A percentile compares a stretch with the other conserved stretches of the same genome.
Evolutionary conservation across 2,888 invertebrate genomes (phyloP).

Genomic region (Cartodere bifasciata): DNA sequence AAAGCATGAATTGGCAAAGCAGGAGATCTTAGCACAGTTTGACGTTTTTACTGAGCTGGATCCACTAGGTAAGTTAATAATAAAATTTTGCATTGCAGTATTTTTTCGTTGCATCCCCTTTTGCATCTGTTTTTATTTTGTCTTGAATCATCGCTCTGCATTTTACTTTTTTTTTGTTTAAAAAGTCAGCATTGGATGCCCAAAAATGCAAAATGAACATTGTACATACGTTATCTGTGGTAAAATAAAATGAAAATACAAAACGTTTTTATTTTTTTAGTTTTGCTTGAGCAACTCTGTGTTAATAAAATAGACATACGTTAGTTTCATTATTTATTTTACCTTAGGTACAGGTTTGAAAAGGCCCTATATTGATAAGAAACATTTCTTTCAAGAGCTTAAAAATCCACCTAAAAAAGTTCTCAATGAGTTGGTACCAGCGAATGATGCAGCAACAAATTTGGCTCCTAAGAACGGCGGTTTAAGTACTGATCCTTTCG

Average conservation of each 20-base stretch:
- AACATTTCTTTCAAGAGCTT: conserved; percentile 91
- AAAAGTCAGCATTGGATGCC: too few relatives aligned
- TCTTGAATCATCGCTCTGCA: too few relatives aligned
- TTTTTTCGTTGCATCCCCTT: conserved; percentile 4
- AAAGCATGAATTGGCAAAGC: conserved; percentile 29
- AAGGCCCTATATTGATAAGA: conserved; percentile 88
- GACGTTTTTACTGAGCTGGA: conserved; percentile 90
- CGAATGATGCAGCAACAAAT: conserved; percentile 9
- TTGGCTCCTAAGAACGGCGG: conserved; percentile 23
- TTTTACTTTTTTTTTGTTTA: too few relatives aligned
- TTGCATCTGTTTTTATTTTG: background rate
- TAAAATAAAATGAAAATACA: conserved; percentile 25
- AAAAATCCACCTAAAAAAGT: conserved; percentile 91
- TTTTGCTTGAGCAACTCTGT: conserved; percentile 5
- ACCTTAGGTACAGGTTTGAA: conserved; percentile 65
- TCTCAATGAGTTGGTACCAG: conserved; percentile 64
- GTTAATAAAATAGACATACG: conserved; percentile 6
- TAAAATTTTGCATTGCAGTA: conserved; percentile 1
- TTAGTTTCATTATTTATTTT: conserved; percentile 25
- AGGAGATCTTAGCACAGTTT: conserved; percentile 40
- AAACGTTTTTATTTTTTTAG: conserved; percentile 14
- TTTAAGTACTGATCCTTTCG: conserved; percentile 49
- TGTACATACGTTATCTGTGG: conserved; percentile 21
- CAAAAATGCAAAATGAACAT: too few relatives aligned
- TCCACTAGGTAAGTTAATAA: conserved; percentile 74